Base-by-base conservation (phyloP, 2,888 invertebrate species). In the Unio delphinus region DNA sequence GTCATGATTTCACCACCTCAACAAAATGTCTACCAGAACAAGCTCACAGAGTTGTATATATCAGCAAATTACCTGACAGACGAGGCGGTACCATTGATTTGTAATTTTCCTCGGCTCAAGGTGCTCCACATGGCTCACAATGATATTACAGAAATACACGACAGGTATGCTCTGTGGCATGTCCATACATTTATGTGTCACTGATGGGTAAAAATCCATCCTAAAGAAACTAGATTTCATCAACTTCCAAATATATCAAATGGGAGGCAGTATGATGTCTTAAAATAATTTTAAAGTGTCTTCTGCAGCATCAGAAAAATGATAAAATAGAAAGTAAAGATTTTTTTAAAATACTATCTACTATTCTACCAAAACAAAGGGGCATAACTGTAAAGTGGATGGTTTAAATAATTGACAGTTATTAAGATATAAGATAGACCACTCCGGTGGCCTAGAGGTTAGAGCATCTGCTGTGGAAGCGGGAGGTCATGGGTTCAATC, bases 101-200 rank as follows among this genome's bases (percentile, higher is more conserved):
- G 88, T 68, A 81, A 84, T 59, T 90, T 88, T 76, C 83, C 85
- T 11, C 76, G 90, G 61, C 84, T 90, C 5, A 85, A 90, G 75
- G 74, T 89, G 4, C 84, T 91, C 5, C 90, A 91, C 76, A 68
- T 91, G 28, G 89, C 90, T 17, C 86, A 90, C 72, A 91, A 91
- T 74, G 85, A 86, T 55, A 79, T 91, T 20, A 82, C 88, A 64
- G 88, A 88, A 60, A 85, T 91, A 55, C 86, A 87, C 70, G 90
- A 91, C 76, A 88, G 86, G 91, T 91, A 70, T 70, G 79, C 60
- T 45, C 2, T n/a, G 26, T 8, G 3, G 45, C 15, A 45, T 45
- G 4, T 23, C 59, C 45, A 45, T 45, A 45, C 8, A 45, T 45
- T 15, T 45, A 15, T 45, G 11, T 3, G 8, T 11, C 45, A 45